Evolutionary conservation across 2,888 invertebrate genomes (phyloP), one percentile per base, ranked within the genome.

Genomic region (Aspidapion aeneum): DNA sequence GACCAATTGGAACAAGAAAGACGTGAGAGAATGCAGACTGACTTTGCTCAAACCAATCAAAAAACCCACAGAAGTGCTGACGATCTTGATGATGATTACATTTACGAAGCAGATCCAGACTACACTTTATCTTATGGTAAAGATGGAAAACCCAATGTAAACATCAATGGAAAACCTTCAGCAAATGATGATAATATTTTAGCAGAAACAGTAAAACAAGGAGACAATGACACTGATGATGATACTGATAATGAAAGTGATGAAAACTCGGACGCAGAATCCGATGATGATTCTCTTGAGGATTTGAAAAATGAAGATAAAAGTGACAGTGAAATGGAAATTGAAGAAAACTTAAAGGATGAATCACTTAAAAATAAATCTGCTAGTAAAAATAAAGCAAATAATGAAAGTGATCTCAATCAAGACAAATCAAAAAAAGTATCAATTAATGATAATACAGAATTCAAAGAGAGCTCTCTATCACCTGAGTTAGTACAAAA

Each of bases 81-180:
- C 81, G 94, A 93, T 77, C 83, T 96, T 62, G 94, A 94, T 71
- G 94, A 94, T 79, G 90, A 90, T 76, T 90, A 90, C 73, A 85
- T 85, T 50, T 77, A 86, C 65, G 87, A 87, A 59, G 81, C 83
- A 18, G 86, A 85, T 63, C 71, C 75, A 1, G 78, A 78, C 55
- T 76, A 76, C 61, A 76, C 73, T 62, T 71, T 80, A 48, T 74
- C 77, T 50, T 79, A 79, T 67, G 75, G 79, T 69, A 70, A 75
- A 58, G 72, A 75, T 68, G 77, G 77, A 18, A 70, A 74, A 69
- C 68, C 75, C 60, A 74, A 77, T 68, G 77, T 81, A 52, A 77
- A 75, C 63, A 74, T 80, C 61, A 73, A 76, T 58, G 75, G 73
- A 49, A 73, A 77, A 65, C 73, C 77, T 9, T 74, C 12, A 35